A percentile compares a stretch with the other conserved stretches of the same genome.
phyloP scores from a whole-genome alignment of 2,797 vertebrate species.

The Atherinosoma microstoma region DNA sequence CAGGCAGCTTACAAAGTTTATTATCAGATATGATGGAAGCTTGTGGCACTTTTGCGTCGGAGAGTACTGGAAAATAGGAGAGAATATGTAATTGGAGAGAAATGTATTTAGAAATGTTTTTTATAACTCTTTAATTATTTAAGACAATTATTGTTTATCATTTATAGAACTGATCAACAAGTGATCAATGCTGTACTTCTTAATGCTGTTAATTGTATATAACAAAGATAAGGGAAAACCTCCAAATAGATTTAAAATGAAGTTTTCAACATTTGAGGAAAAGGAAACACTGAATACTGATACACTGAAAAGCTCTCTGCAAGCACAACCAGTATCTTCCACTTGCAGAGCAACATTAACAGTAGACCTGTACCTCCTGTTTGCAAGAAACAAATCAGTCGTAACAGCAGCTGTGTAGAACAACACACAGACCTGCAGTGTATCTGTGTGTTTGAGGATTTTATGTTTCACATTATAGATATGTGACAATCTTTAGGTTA shows the following conservation, averaged over 20 bases:
- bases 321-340: no score
- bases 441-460: constrained; percentile 1
- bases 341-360: constrained; percentile 17
- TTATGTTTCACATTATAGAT: constrained; percentile 4
- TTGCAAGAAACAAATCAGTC: constrained; percentile 7
- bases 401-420: constrained; percentile 1
- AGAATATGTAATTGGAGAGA: not conserved
- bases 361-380: constrained; percentile 21
- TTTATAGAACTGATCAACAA: not conserved
- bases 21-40: not conserved
- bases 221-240: not conserved
- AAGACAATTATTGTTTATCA: no score
- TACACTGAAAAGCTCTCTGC: no score
- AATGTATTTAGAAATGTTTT: no score
- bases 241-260: no score
- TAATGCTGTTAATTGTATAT: not conserved
- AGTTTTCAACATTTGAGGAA: not conserved
- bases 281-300: not conserved
- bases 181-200: not conserved
- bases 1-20: constrained; percentile 4
- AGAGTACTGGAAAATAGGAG: not conserved
- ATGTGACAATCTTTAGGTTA: constrained; percentile 4
- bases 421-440: not conserved
- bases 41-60: not conserved
- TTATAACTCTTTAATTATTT: no score